These are phyloP conservation scores for Melinaea marsaeus DNA, from an alignment of 2,888 invertebrate genomes.

Conservation along the genomic window DNA sequence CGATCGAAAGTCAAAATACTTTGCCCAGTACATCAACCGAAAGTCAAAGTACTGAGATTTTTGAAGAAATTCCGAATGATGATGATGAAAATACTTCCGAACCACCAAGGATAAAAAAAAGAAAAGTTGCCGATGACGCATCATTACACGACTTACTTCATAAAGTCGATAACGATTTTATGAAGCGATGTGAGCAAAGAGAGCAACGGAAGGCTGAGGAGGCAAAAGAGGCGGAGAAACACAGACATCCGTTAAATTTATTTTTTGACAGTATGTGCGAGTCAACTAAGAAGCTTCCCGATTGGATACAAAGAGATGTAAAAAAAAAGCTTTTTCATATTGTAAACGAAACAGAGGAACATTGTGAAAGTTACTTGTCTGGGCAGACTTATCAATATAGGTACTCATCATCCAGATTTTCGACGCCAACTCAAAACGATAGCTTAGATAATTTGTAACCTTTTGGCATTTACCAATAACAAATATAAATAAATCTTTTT, in stretches of 20 bases:
- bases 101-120: slow-evolving; percentile 33
- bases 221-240: slow-evolving; percentile 31
- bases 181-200: slow-evolving; percentile 32
- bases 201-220: slow-evolving; percentile 27
- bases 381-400: slow-evolving; percentile 31
- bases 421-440: slow-evolving; percentile 21
- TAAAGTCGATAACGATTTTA: slow-evolving; percentile 31
- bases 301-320: slow-evolving; percentile 32
- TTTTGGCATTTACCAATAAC: too few relatives aligned
- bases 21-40: slow-evolving; percentile 27
- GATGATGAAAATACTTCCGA: slow-evolving; percentile 31
- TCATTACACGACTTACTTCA: slow-evolving; percentile 34
- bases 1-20: slow-evolving; percentile 10
- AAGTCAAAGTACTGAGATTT: slow-evolving; percentile 28
- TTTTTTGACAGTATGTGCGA: slow-evolving; percentile 38
- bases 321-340: slow-evolving; percentile 27
- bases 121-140: slow-evolving; percentile 33
- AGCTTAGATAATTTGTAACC: too few relatives aligned
- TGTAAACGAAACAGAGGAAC: slow-evolving; percentile 32
- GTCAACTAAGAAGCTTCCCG: slow-evolving; percentile 31
- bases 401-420: slow-evolving; percentile 23
- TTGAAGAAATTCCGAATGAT: too few relatives aligned
- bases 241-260: slow-evolving; percentile 34
- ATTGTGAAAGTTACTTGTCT: slow-evolving; percentile 29
- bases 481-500: too few relatives aligned